These are phyloP conservation scores for Elachura formosa DNA, from an alignment of 2,113 vertebrate genomes.

Conservation along the genomic window DNA sequence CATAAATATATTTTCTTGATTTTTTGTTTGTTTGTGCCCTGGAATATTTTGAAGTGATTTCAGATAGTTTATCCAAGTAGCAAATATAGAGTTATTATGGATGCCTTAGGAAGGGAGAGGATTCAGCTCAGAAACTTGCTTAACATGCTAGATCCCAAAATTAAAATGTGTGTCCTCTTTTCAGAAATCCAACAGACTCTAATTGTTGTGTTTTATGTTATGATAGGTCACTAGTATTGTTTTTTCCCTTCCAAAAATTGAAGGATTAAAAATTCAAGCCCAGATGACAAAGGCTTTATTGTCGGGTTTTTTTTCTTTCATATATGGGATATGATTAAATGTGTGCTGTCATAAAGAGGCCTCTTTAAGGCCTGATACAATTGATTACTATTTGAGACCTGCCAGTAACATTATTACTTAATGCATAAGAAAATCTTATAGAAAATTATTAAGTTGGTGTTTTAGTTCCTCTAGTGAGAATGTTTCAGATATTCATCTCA, in stretches of 20 bases:
- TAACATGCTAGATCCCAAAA: neutral
- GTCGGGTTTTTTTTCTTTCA: neutral
- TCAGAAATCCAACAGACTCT: neutral
- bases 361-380: neutral
- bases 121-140: neutral
- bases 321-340: neutral
- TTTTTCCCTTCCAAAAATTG: neutral
- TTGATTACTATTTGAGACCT: constrained; percentile 1
- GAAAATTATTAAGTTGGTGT: neutral
- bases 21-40: neutral
- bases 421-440: neutral
- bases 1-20: neutral
- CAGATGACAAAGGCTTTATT: neutral
- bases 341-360: neutral
- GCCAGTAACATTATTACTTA: neutral
- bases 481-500: constrained; percentile 45
- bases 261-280: neutral
- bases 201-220: neutral
- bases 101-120: neutral
- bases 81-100: neutral
- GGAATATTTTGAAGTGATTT: neutral
- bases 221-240: neutral
- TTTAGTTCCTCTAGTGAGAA: neutral
- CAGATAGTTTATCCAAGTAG: neutral
- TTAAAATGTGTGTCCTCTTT: neutral